A percentile compares a stretch with the other conserved stretches of the same genome.
phyloP scores from a whole-genome alignment of 2,888 invertebrate genomes.

The Spicauda simplicius region DNA sequence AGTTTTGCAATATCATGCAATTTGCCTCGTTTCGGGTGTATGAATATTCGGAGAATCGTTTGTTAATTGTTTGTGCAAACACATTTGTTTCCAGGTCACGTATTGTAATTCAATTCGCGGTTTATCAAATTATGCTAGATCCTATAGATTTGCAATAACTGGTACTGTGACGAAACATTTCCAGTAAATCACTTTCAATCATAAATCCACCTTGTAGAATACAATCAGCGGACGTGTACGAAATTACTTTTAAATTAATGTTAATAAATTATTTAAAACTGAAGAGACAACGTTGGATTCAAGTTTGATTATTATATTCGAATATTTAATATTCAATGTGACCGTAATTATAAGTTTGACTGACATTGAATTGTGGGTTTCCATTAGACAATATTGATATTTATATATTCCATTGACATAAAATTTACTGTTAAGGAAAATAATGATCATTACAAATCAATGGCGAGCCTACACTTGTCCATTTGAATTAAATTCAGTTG shows the following conservation, averaged over 20 bases:
- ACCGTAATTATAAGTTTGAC: background rate
- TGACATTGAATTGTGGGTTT: too few species aligned
- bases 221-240: slow-evolving; percentile 19
- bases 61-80: slow-evolving; percentile 3
- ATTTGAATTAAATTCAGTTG: background rate
- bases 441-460: background rate
- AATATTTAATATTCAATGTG: background rate
- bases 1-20: background rate
- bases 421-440: background rate
- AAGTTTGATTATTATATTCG: background rate
- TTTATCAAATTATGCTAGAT: slow-evolving; percentile 30
- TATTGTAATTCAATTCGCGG: slow-evolving; percentile 24
- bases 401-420: background rate
- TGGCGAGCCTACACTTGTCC: background rate
- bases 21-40: background rate
- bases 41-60: slow-evolving; percentile 5
- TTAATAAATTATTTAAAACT: background rate
- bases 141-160: slow-evolving; percentile 15
- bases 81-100: slow-evolving; percentile 17
- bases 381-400: background rate
- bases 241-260: slow-evolving; percentile 23
- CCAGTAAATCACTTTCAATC: slow-evolving; percentile 16
- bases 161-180: slow-evolving; percentile 20
- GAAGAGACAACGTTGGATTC: background rate
- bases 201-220: slow-evolving; percentile 8